Conservation (phyloP, 2,797 vertebrate species). For the Nannoperca obscura region DNA sequence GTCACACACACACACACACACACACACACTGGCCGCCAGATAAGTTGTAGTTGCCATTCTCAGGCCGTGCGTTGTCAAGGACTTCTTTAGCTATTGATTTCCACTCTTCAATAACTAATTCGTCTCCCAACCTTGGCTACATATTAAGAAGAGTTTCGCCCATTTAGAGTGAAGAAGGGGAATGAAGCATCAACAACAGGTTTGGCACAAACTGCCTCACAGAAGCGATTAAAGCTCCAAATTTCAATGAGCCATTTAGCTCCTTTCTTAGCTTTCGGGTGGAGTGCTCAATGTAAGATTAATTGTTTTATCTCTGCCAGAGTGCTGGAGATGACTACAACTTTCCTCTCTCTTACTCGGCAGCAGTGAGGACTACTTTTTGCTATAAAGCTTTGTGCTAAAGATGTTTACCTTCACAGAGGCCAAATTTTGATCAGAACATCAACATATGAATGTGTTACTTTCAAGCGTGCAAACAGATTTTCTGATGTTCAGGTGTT, state of each 20-base stretch:
- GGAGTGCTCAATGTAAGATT: constrained; percentile 49
- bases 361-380: not conserved
- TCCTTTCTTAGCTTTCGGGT: constrained; percentile 44
- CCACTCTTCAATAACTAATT: constrained; percentile 74
- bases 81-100: constrained; percentile 78
- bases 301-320: constrained; percentile 52
- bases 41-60: constrained; percentile 68
- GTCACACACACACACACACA: not conserved
- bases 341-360: constrained; percentile 14
- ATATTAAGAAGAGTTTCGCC: constrained; percentile 65
- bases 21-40: constrained; percentile 25
- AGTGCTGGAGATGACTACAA: constrained; percentile 20
- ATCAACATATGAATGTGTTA: not conserved
- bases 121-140: constrained; percentile 73
- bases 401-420: not conserved
- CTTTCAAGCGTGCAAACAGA: not conserved
- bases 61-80: constrained; percentile 56
- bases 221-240: constrained; percentile 64
- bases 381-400: not conserved
- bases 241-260: constrained; percentile 64
- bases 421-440: not conserved
- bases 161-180: constrained; percentile 52
- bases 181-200: constrained; percentile 70
- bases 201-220: constrained; percentile 65
- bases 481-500: not conserved